Conservation (phyloP, 23 tunicate species). For the Trididemnum clinides region DNA sequence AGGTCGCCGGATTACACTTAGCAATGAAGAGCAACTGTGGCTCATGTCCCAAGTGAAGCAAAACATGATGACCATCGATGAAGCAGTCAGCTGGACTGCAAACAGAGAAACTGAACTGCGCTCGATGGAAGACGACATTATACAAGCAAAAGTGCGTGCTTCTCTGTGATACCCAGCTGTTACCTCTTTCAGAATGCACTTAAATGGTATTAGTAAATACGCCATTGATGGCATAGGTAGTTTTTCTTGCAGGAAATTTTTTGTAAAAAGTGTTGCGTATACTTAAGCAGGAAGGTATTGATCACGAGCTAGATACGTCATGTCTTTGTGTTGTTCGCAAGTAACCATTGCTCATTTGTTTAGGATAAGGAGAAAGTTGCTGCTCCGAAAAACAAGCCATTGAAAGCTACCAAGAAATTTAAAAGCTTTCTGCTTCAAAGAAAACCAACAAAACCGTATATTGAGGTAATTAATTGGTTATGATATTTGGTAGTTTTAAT, state of each 20-base stretch:
- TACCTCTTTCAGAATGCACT: no score
- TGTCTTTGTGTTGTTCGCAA: no score
- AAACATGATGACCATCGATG: slow-evolving; percentile 64
- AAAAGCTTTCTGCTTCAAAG: not conserved
- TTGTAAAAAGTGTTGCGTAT: no score
- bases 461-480: slow-evolving; percentile 3
- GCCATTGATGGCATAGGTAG: no score
- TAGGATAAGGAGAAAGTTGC: not conserved
- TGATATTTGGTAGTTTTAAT: no score
- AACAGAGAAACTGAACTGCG: slow-evolving; percentile 42
- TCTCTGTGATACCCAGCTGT: no score
- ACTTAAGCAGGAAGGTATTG: no score
- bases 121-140: slow-evolving; percentile 29
- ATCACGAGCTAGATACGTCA: no score
- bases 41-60: slow-evolving; percentile 69
- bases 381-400: not conserved
- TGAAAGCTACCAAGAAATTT: not conserved
- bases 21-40: slow-evolving; percentile 77
- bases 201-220: no score
- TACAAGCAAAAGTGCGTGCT: not conserved
- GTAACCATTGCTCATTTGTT: no score
- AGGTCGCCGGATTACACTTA: not conserved
- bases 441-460: not conserved
- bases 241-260: no score
- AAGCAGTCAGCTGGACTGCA: slow-evolving; percentile 73